Percentiles rank a stretch among this genome's conserved stretches.
These are phyloP conservation scores for Gambusia yucatana DNA, from an alignment of 2,797 vertebrate species.

Conservation along the genomic window DNA sequence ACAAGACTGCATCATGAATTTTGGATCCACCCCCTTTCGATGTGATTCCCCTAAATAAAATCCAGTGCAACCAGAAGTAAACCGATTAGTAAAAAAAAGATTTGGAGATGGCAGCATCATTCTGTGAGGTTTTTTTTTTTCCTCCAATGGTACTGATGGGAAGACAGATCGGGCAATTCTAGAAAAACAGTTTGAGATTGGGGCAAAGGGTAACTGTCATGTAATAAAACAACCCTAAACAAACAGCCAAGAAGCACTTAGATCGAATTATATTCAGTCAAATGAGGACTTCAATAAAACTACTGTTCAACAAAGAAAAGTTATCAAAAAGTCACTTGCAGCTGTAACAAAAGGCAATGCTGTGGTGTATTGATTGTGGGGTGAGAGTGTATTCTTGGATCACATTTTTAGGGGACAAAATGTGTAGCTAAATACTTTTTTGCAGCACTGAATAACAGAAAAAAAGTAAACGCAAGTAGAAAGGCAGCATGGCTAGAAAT, in stretches of 20 bases:
- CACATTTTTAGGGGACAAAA: not conserved
- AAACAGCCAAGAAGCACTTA: not conserved
- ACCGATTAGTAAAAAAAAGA: not conserved
- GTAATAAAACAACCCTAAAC: not conserved
- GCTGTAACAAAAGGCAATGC: too few species aligned
- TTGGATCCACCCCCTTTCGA: not conserved
- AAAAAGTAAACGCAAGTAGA: not conserved
- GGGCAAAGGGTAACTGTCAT: not conserved
- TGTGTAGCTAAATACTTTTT: not conserved
- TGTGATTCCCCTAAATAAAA: not conserved
- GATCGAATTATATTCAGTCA: not conserved
- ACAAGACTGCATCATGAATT: not conserved
- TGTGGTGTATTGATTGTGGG: too few species aligned
- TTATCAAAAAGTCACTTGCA: not conserved
- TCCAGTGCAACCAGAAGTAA: not conserved
- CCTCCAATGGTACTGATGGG: not conserved
- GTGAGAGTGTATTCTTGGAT: too few species aligned
- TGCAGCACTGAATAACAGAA: not conserved
- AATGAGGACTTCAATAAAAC: not conserved
- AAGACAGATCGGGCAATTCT: not conserved
- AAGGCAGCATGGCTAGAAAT: constrained; percentile 7
- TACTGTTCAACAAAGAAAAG: not conserved
- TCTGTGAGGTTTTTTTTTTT: not conserved
- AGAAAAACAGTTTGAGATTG: not conserved
- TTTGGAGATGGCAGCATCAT: not conserved